Base-by-base conservation (phyloP, 2,113 vertebrate species). In the Barnardius zonarius region DNA sequence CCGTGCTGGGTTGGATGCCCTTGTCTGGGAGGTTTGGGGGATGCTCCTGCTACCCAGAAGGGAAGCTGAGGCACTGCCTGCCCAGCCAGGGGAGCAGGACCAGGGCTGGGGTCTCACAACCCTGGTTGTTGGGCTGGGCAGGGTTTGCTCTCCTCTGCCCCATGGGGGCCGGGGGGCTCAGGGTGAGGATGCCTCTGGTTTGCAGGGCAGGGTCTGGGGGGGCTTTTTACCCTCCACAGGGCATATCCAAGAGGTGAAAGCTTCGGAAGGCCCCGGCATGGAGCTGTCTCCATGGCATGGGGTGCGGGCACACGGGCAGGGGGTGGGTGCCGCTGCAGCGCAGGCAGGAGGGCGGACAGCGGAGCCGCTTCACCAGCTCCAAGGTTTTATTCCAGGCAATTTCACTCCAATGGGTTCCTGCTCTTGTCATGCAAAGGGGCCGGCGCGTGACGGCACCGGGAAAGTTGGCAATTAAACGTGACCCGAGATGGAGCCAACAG, bases 241-340 rank as follows among this genome's bases (percentile, higher is more conserved):
- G 78, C 62, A 63, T 41, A 75, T 61, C 73, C 17, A 4, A n/a
- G 76, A 51, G 14, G 63, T 37, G 14, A 11, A 51, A 77, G 14
- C 16, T 41, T 67, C n/a, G 88, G 92, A 75, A 81, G n/a, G 9
- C 33, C 4, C 0, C 0, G 4, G 33, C n/a, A 2, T 2, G 24
- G 75, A 48, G 52, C 4, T 41, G 35, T 23, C 10, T 4, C n/a
- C 39, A 9, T 0, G 0, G 46, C 0, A 0, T 3, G 24, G 41
- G 10, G 13, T 0, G 1, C 18, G 52, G 37, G 8, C 33, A 12
- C 57, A 59, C 7, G 9, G 79, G 63, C 44, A 8, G 39, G 54
- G 52, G 5, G 12, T 39, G 78, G 66, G 44, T 15, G 11, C 17
- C 7, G 23, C 12, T 3, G 7, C 1, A 22, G 39, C 4, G 7